A percentile compares a stretch with the other conserved stretches of the same genome.
Evolutionary conservation across 1,140 invertebrate species (phyloP).

Genomic region (Diabrotica virgifera): DNA sequence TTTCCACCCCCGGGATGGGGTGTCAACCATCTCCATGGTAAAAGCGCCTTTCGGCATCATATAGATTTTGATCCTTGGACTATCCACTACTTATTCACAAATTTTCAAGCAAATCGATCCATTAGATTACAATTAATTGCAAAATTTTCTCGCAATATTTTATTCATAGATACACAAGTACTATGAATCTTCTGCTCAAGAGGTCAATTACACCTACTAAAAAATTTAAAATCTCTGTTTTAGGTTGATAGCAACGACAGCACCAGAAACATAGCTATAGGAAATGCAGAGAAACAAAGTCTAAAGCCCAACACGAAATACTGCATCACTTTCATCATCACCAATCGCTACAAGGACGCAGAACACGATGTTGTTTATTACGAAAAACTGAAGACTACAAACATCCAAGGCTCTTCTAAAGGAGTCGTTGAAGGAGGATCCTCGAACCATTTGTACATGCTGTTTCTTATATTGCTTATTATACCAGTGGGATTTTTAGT

Average conservation of each 20-base stretch:
- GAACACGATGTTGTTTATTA: slow-evolving; percentile 37
- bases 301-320: slow-evolving; percentile 34
- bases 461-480: slow-evolving; percentile 31
- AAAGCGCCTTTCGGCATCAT: too few relatives aligned
- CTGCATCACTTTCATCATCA: slow-evolving; percentile 39
- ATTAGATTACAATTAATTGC: too few relatives aligned
- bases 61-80: too few relatives aligned
- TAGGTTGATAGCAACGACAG: slow-evolving; percentile 27
- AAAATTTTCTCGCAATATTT: too few relatives aligned
- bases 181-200: background rate
- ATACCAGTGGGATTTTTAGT: slow-evolving; percentile 32
- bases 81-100: too few relatives aligned
- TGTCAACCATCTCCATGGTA: too few relatives aligned
- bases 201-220: background rate
- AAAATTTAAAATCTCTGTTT: slow-evolving; percentile 12
- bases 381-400: slow-evolving; percentile 30
- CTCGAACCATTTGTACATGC: slow-evolving; percentile 29
- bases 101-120: too few relatives aligned
- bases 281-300: slow-evolving; percentile 20
- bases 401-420: slow-evolving; percentile 5
- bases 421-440: background rate
- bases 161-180: background rate
- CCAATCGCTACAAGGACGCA: slow-evolving; percentile 30
- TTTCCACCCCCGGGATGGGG: too few relatives aligned
- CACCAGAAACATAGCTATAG: slow-evolving; percentile 28